Base-by-base conservation (phyloP, 2,888 invertebrate species). In the Melitaea athalia region DNA sequence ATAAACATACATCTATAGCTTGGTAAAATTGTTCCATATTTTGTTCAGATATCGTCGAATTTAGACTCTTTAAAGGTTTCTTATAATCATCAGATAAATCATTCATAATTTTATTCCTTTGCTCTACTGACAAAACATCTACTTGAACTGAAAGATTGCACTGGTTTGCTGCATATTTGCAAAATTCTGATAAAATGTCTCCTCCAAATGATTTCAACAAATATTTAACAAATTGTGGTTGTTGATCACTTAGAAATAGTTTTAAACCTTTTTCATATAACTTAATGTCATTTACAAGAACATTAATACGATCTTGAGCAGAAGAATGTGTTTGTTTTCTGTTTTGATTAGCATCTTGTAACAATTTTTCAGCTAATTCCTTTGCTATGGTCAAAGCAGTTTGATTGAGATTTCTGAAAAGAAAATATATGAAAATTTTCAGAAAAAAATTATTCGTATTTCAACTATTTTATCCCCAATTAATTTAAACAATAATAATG, bases 181-280 rank as follows among this genome's bases (percentile, higher is more conserved):
- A 94, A 63, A 98, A 94, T 78, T 97, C 95, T 69, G 96, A 96
- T 15, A 96, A 94, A 68, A 98, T 94, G 80, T 99, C 98, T 42
- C 96, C 94, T 59, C 97, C 97, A 59, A 97, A 88, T 0, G 97
- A 95, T 87, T 97, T 97, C 43, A 98, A 86, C 55, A 99, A 90
- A 89, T 98, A 98, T 85, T 97, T 98, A 0, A 94, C 93, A 74
- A 98, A 91, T 71, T 95, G 95, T 0, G 88, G 73, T 85, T 97
- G 97, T 33, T 94, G 92, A 70, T 94, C 94, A 59, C 87, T 80
- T 0, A 95, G 91, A 15, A 96, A 92, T 67, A 87, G 83, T 75
- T 94, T 96, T 4, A 97, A 88, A 0, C 97, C 97, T 82, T 97
- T 97, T 76, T 97, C 96, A 85, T 96, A 97, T 47, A 97, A 88